Evolutionary conservation across 35 echinoderm and acorn worm genomes (phyloP), one percentile per base, ranked within the genome.

Genomic region (Lytechinus pictus): DNA sequence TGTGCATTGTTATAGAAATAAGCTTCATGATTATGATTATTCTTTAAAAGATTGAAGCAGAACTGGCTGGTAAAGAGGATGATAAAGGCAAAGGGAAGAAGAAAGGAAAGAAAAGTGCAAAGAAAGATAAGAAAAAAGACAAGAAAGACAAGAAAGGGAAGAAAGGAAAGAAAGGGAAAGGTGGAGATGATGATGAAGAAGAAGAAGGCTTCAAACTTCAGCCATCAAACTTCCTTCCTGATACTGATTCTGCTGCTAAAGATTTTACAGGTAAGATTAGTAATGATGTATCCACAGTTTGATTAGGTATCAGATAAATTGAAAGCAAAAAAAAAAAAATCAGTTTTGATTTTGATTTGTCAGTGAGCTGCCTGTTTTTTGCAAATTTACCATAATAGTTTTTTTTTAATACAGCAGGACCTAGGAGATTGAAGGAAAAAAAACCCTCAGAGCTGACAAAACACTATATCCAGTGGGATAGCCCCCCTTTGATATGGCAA

Each of bases 71-170:
- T 10, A 97, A 99, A 96, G 97, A 90, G 54, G 98, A 99, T 55
- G 98, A 99, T 33, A 99, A 99, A 79, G 97, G 97, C 92, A 95
- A 95, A 54, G 97, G 97, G 94, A 99, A 99, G 95, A 93, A 93
- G 53, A 97, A 97, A 87, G 97, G 97, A 86, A 98, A 98, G 55
- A 96, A 94, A 54, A 97, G 91, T 52, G 97, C 97, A 52, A 99
- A 99, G 57, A 95, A 99, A 10, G 95, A 99, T 28, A 99, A 99
- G 95, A 99, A 99, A 53, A 94, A 99, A n/a, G 94, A 99, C 28
- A 99, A 99, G 95, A 99, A 99, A 53, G 98, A 99, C 79, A 99
- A 99, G 91, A 99, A 99, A 79, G 98, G 98, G 0, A 99, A 99
- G 94, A 99, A 99, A 89, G 98, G 98, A 54, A 99, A 99, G 95